phyloP scores from a whole-genome alignment of 2,113 vertebrate species.

The Geococcyx californianus region DNA sequence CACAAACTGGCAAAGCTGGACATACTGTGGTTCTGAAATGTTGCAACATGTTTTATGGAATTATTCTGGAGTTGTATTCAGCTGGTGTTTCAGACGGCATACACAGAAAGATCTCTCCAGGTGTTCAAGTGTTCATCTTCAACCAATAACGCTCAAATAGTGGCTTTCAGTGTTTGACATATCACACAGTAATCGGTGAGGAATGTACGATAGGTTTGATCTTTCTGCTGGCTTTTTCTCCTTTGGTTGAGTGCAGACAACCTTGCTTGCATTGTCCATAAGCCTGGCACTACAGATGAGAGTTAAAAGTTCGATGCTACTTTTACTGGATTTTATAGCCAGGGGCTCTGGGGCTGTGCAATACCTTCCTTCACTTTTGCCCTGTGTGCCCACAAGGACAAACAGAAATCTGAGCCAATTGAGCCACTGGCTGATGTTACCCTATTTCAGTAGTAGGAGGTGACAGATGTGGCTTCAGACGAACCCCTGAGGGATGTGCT shows the following conservation, averaged over 20 bases:
- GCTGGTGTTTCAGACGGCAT: not conserved
- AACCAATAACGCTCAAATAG: not conserved
- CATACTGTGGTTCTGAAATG: not conserved
- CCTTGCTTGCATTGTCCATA: not conserved
- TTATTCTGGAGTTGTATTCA: not conserved
- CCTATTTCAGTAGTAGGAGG: conserved; percentile 18
- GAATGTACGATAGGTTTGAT: not conserved
- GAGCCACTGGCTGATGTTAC: not conserved
- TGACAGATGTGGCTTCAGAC: conserved; percentile 29
- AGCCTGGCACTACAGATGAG: not conserved
- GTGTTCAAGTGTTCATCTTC: not conserved
- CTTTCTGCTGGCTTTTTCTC: not conserved
- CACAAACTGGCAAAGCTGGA: not conserved
- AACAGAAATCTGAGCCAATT: not conserved
- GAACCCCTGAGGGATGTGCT: conserved; percentile 15
- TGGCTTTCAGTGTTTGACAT: not conserved
- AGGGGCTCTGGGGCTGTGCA: not conserved
- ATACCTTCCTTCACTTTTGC: not conserved
- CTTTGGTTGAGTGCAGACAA: not conserved
- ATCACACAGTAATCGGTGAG: not conserved
- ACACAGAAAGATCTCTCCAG: not conserved
- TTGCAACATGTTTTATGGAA: not conserved
- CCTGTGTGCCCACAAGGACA: not conserved
- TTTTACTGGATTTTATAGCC: not conserved
- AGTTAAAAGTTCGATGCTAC: not conserved